These are phyloP conservation scores for Sinodicranocentrus sp. DNA, from an alignment of 2,888 invertebrate genomes.

Conservation along the genomic window DNA sequence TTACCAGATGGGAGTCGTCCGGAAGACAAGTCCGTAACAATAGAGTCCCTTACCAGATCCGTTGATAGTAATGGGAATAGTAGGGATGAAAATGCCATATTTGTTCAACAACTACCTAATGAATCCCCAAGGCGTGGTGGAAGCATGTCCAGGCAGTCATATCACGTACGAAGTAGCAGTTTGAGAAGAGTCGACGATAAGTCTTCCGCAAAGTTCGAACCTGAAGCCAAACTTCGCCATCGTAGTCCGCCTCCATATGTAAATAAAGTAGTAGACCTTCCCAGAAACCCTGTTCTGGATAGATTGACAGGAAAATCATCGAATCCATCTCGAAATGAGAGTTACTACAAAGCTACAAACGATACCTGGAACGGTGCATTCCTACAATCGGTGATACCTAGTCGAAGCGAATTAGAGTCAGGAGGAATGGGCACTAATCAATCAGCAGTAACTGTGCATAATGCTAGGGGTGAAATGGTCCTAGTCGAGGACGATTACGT, in stretches of 20 bases:
- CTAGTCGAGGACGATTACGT: conserved; percentile 81
- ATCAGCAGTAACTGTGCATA: conserved; percentile 66
- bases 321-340: conserved; percentile 88
- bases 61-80: conserved; percentile 36
- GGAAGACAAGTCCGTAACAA: conserved; percentile 61
- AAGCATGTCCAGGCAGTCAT: conserved; percentile 36
- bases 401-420: conserved; percentile 54
- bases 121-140: conserved; percentile 49
- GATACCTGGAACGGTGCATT: conserved; percentile 79
- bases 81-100: conserved; percentile 56
- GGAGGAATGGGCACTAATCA: conserved; percentile 76
- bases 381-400: conserved; percentile 72
- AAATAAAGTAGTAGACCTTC: conserved; percentile 68
- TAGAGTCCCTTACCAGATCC: conserved; percentile 52
- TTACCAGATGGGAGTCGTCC: conserved; percentile 69
- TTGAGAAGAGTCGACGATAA: conserved; percentile 66
- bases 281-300: conserved; percentile 91
- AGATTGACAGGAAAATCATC: conserved; percentile 85
- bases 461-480: conserved; percentile 79
- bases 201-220: conserved; percentile 43
- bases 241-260: conserved; percentile 67
- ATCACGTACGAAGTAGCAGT: conserved; percentile 69
- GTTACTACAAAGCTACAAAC: conserved; percentile 89
- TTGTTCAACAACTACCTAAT: conserved; percentile 55
- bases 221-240: conserved; percentile 63